phyloP scores from a whole-genome alignment of 30 jellyfish, hydroid and myxozoan species.

The Hydra vulgaris region DNA sequence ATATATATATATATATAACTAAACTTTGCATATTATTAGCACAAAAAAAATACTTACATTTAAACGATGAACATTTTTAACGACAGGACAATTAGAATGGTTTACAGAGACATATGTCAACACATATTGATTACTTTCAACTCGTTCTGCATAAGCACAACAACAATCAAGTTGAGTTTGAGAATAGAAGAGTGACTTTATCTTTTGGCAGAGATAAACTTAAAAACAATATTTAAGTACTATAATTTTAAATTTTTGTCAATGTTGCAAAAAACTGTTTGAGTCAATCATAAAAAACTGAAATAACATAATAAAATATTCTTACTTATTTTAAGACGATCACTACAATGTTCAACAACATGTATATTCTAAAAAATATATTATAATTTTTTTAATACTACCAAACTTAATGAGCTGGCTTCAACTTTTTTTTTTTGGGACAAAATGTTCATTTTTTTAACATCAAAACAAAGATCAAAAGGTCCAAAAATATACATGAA shows the following conservation, averaged over 20 bases:
- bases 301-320: no score
- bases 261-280: no score
- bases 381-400: background rate
- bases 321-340: constrained; percentile 82
- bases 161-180: constrained; percentile 71
- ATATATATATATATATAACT: no score
- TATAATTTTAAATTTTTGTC: no score
- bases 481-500: no score
- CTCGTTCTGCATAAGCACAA: constrained; percentile 62
- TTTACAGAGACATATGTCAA: constrained; percentile 77
- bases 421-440: no score
- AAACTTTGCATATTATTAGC: no score
- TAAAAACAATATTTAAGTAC: background rate
- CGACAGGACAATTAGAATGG: constrained; percentile 84
- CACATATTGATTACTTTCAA: constrained; percentile 62
- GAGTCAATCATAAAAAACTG: no score
- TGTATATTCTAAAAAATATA: constrained; percentile 50
- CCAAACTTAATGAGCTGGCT: no score
- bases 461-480: no score
- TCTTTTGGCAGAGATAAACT: constrained; percentile 90
- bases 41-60: constrained; percentile 37
- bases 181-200: constrained; percentile 54
- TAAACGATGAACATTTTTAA: constrained; percentile 38
- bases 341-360: constrained; percentile 63
- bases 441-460: no score